phyloP scores from a whole-genome alignment of 2,113 vertebrate species.

The Poecile atricapillus region DNA sequence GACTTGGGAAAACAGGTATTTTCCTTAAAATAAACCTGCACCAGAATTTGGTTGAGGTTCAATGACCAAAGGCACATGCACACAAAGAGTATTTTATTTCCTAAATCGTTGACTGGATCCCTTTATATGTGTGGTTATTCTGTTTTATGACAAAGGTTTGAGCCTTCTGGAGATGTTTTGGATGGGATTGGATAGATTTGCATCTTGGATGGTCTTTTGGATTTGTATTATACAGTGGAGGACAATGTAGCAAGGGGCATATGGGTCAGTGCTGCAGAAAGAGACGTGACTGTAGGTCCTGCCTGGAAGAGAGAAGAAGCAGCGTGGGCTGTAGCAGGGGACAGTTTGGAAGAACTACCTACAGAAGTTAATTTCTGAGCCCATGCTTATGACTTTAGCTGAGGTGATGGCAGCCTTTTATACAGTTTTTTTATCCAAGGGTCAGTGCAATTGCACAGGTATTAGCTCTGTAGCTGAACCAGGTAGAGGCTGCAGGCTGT shows the following conservation, averaged over 20 bases:
- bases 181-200: background rate
- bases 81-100: background rate
- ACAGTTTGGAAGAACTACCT: background rate
- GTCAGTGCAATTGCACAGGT: background rate
- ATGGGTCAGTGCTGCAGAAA: background rate
- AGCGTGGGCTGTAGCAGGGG: background rate
- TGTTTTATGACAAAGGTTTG: background rate
- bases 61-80: background rate
- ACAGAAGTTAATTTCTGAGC: background rate
- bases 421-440: background rate
- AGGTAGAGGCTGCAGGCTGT: background rate
- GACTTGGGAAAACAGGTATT: background rate
- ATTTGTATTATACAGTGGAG: background rate
- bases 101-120: background rate
- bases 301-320: background rate
- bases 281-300: background rate
- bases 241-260: rapidly evolving
- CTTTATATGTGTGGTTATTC: background rate
- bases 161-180: background rate
- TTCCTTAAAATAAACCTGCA: background rate
- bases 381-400: background rate
- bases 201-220: background rate
- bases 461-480: background rate
- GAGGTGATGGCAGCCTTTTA: background rate
- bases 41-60: background rate